These are phyloP conservation scores for Botia kubotai DNA, from an alignment of 2,797 vertebrate genomes.

Conservation along the genomic window DNA sequence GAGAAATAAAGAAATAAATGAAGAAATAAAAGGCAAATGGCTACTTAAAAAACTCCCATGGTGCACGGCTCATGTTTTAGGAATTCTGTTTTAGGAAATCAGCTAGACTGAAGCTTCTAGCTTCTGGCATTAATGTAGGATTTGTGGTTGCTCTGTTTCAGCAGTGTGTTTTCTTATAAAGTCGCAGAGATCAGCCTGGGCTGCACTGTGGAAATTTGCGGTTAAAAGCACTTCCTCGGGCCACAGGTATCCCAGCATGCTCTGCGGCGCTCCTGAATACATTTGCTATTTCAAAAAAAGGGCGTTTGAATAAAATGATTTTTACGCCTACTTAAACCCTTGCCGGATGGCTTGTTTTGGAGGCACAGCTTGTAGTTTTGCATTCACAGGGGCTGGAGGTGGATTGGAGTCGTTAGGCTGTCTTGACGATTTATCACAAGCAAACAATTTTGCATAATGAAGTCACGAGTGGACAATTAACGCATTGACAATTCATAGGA, in stretches of 20 bases:
- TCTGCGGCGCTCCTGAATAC: slow-evolving; percentile 13
- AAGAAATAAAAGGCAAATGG: slow-evolving; percentile 1
- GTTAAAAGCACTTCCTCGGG: slow-evolving; percentile 37
- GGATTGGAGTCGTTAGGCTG: background rate
- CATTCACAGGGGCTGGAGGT: slow-evolving; percentile 3
- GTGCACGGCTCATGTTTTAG: slow-evolving; percentile 29
- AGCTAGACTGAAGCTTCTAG: slow-evolving; percentile 35
- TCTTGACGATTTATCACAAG: slow-evolving; percentile 8
- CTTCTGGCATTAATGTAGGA: slow-evolving; percentile 44
- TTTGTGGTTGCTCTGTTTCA: slow-evolving; percentile 29
- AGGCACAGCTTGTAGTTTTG: background rate
- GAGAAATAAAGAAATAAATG: slow-evolving; percentile 41
- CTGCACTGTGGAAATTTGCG: slow-evolving; percentile 8
- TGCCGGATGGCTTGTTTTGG: background rate
- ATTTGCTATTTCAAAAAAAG: slow-evolving; percentile 29
- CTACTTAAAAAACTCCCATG: slow-evolving; percentile 33
- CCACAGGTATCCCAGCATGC: slow-evolving; percentile 14
- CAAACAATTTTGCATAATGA: slow-evolving; percentile 9
- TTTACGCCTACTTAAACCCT: slow-evolving; percentile 28
- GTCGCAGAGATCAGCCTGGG: slow-evolving; percentile 5
- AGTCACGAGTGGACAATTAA: slow-evolving; percentile 32
- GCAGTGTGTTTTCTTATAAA: slow-evolving; percentile 38
- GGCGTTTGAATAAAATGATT: slow-evolving; percentile 2
- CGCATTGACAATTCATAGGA: slow-evolving; percentile 19
- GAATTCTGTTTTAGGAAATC: slow-evolving; percentile 37